Conservation (phyloP, 2,113 vertebrate genomes). For the Paratilapia polleni region DNA sequence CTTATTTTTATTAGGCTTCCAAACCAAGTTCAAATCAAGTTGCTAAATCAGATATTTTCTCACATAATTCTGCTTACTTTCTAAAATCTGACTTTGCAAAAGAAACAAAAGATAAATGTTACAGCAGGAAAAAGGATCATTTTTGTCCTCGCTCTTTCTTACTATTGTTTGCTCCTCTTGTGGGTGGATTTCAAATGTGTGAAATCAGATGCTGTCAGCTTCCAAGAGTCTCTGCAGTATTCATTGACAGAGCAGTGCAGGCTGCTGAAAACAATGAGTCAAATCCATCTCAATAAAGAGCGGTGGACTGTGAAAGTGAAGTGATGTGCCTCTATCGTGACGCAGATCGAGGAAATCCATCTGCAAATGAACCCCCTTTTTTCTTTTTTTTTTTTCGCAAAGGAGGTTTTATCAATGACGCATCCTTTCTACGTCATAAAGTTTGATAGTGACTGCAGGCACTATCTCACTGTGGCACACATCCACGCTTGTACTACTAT, state of each 20-base stretch:
- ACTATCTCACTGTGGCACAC: conserved; percentile 1
- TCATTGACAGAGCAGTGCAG: neutral
- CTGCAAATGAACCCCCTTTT: conserved; percentile 47
- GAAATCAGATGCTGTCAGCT: conserved; percentile 15
- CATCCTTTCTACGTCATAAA: conserved; percentile 54
- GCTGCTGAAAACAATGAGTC: conserved; percentile 4
- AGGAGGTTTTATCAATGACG: conserved; percentile 35
- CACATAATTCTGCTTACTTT: neutral
- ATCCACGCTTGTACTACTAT: neutral
- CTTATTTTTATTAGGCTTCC: neutral
- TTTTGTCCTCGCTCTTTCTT: neutral
- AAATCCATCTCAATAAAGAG: conserved; percentile 47
- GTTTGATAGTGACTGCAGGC: conserved; percentile 30
- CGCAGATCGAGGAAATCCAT: conserved; percentile 23
- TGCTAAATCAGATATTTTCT: neutral
- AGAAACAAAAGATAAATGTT: neutral
- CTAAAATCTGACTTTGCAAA: neutral
- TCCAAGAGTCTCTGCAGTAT: neutral
- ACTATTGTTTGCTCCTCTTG: neutral
- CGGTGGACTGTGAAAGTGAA: conserved; percentile 14
- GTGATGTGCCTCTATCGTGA: conserved; percentile 13
- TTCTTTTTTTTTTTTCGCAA: neutral
- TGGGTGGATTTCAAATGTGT: neutral
- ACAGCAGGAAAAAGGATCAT: neutral
- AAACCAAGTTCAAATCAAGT: neutral